Conservation (phyloP, 2,113 vertebrate species). For the Otocyon megalotis region DNA sequence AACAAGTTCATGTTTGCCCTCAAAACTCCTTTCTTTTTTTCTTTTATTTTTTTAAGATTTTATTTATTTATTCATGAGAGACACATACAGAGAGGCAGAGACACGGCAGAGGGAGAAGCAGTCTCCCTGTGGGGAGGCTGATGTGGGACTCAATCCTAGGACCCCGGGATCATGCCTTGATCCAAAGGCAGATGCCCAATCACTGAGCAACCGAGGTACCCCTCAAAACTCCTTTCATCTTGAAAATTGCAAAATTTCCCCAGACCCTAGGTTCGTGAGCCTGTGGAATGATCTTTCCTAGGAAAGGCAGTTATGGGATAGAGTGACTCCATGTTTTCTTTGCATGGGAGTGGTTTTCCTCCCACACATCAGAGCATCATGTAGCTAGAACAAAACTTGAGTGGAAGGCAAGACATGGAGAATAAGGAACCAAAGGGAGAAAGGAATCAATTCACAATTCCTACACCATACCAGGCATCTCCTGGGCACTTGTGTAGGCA, state of each 20-base stretch:
- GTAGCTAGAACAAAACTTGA: background rate
- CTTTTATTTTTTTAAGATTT: too few relatives aligned
- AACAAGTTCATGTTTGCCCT: conserved; percentile 2
- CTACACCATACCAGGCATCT: background rate
- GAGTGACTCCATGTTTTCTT: background rate
- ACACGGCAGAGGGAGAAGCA: too few relatives aligned
- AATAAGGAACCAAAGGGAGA: background rate
- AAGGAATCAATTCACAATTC: background rate
- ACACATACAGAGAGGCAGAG: too few relatives aligned
- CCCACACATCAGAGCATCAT: too few relatives aligned
- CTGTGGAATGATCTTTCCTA: background rate
- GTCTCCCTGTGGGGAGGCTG: too few relatives aligned
- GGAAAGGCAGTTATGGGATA: background rate
- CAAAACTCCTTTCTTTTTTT: background rate
- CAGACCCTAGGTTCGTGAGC: background rate
- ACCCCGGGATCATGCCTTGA: too few relatives aligned
- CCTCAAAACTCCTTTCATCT: conserved; percentile 1
- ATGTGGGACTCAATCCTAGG: too few relatives aligned
- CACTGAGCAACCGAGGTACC: too few relatives aligned
- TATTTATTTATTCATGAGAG: too few relatives aligned
- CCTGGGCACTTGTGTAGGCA: background rate
- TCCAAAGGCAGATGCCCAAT: too few relatives aligned
- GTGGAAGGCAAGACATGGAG: background rate
- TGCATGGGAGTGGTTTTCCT: background rate
- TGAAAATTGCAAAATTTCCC: background rate